Percentiles rank a stretch among this genome's conserved stretches.
phyloP scores from a whole-genome alignment of 2,797 vertebrate genomes.

The Caiman crocodilus region DNA sequence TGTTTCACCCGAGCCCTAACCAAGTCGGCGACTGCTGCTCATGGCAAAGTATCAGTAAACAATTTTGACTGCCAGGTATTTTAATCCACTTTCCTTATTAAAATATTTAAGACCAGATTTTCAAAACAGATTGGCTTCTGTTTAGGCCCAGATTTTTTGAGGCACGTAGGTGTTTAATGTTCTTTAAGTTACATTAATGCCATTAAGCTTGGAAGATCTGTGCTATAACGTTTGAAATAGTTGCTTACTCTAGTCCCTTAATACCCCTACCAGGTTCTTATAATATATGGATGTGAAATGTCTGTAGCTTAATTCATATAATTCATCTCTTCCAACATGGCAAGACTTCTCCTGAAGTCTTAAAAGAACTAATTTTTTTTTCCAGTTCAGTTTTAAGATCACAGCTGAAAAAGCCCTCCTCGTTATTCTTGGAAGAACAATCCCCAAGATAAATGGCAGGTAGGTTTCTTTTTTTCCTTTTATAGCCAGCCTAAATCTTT shows the following conservation, averaged over 20 bases:
- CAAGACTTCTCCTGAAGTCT: neutral
- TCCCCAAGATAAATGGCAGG: neutral
- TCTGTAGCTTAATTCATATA: neutral
- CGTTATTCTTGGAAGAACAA: neutral
- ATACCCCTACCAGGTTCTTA: neutral
- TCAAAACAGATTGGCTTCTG: neutral
- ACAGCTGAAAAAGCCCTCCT: neutral
- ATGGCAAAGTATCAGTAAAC: neutral
- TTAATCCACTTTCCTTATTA: neutral
- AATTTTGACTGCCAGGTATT: neutral
- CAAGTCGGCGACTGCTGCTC: neutral
- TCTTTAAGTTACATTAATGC: too few relatives aligned
- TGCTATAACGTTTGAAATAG: neutral
- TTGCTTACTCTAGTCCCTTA: fast-evolving
- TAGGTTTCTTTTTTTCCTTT: neutral
- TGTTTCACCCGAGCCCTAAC: neutral
- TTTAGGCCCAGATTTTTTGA: neutral
- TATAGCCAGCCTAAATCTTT: neutral
- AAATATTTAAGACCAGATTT: neutral
- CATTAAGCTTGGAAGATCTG: neutral
- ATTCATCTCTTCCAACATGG: neutral
- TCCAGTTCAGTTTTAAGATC: neutral
- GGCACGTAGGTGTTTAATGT: neutral
- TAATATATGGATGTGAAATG: neutral
- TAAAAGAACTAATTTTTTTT: neutral